Evolutionary conservation across 2,113 vertebrate genomes (phyloP), one percentile per base, ranked within the genome.

Genomic region (Dicerorhinus sumatrensis): DNA sequence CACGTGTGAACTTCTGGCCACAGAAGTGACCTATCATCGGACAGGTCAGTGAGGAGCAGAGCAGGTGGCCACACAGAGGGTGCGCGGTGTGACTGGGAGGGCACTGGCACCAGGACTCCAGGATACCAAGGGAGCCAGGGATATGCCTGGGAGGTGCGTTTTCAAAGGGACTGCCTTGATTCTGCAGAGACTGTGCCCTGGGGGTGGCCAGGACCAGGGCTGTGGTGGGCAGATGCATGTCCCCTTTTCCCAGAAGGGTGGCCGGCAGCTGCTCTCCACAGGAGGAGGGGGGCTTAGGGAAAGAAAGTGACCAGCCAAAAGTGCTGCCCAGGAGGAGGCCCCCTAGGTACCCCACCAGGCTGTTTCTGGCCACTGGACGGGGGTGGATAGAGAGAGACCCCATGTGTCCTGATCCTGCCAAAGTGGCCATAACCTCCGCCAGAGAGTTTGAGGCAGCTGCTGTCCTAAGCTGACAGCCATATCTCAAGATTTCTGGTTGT

Each of bases 321-420:
- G n/a, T 8, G 8, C 58, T 36, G 2, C 42, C 48, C 51, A 33
- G 56, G 62, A 77, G 48, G 48, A 72, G 65, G 48, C 33, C 31
- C 31, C 20, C 21, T 6, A 0, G 0, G 8, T 39, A 20, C 8
- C 54, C 70, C 0, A 6, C 12, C 33, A 31, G n/a, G n/a, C 14
- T 85, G 17, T 33, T 12, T 29, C 12, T 6, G 21, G 25, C 46
- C 46, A 65, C 16, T 51, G 58, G 23, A 48, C 46, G 11, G 39
- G n/a, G 12, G 13, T 42, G 27, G 20, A 25, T 1, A 16, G 48
- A 5, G 6, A 16, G 48, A 5, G 6, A 17, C 12, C 18, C 79
- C 4, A 5, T 0, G 33, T 8, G 8, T 39, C 80, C 48, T 42
- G 33, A 31, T 48, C 56, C 76, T 31, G 39, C 23, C 33, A 73